Conservation (phyloP, 2,797 vertebrate species). For the Alauda arvensis region DNA sequence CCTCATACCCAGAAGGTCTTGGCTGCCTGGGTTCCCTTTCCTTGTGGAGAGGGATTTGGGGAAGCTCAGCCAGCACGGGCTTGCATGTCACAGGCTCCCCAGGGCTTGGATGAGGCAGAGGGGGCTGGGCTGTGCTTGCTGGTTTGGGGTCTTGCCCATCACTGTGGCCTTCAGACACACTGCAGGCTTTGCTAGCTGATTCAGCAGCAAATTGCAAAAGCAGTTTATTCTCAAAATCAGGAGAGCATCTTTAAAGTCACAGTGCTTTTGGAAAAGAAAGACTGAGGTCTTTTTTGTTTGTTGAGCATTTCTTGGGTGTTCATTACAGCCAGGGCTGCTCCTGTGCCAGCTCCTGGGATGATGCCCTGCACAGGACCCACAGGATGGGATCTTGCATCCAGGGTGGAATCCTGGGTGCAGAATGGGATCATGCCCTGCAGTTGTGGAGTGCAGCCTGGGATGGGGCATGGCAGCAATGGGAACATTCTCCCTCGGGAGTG, state of each 20-base stretch:
- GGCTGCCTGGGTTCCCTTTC: background rate
- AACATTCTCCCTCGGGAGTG: background rate
- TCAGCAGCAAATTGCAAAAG: background rate
- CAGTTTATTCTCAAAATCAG: background rate
- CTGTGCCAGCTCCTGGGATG: rapidly evolving
- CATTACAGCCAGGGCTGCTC: background rate
- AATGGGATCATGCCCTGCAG: rapidly evolving
- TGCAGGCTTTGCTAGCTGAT: background rate
- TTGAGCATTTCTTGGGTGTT: background rate
- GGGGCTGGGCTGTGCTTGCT: background rate
- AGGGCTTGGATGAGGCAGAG: background rate
- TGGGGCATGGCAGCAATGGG: background rate
- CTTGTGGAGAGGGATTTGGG: background rate
- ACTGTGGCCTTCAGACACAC: background rate
- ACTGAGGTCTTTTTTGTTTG: background rate
- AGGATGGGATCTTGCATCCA: background rate
- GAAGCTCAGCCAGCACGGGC: background rate
- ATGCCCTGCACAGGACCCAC: background rate
- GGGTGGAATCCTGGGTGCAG: background rate
- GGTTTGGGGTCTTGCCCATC: background rate
- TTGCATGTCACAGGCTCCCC: background rate
- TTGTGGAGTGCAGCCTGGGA: rapidly evolving
- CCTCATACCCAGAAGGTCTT: rapidly evolving
- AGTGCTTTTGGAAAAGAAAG: background rate
- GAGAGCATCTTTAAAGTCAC: background rate